Base-by-base conservation (phyloP, 2,888 invertebrate genomes). In the Amphipoea oculea region DNA sequence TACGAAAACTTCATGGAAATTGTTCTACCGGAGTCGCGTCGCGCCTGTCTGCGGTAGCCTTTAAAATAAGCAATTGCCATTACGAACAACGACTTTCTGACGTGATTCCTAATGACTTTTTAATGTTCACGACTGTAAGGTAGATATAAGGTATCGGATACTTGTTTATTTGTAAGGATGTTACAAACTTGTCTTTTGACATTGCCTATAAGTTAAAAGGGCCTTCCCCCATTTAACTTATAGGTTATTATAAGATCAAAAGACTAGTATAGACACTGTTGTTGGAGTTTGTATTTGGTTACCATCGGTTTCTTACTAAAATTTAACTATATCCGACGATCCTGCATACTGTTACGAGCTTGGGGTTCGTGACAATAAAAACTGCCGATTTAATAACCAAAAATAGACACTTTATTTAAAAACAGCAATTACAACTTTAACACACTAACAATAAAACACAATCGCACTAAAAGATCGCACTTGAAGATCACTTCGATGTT, bases 61-160 rank as follows among this genome's bases (percentile, higher is more conserved):
- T 29, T 48, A 51, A 51, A 42, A 65, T 45, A 80, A 45, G 20
- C 17, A 48, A 23, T 4, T 4, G 12, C 48, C 23, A 48, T 48
- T 75, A 72, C 14, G 70, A 69, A 68, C 36, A 65, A 65, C 54
- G 65, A 36, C 36, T 29, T 77, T 60, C 23, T 66, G 42, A 11
- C n/a, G 54, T 81, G 29, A 74, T 69, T 66, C 40, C 29, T 75
- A 81, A 75, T 75, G 60, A 73, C 72, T 29, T 77, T 81, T 73
- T 81, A 77, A 81, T 82, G 72, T 62, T 57, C 60, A 12, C 23
- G 17, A 23, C 40, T 48, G 23, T 29, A 48, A 11, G 7, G 51
- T 29, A 67, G n/a, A 17, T 45, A 29, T 71, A 78, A 60, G 4
- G 29, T 57, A 40, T 73, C 20, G 6, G 11, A 42, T 20, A 17